Evolutionary conservation across 2,113 vertebrate species (phyloP), one percentile per base, ranked within the genome.

Genomic region (Pluvianellus socialis): DNA sequence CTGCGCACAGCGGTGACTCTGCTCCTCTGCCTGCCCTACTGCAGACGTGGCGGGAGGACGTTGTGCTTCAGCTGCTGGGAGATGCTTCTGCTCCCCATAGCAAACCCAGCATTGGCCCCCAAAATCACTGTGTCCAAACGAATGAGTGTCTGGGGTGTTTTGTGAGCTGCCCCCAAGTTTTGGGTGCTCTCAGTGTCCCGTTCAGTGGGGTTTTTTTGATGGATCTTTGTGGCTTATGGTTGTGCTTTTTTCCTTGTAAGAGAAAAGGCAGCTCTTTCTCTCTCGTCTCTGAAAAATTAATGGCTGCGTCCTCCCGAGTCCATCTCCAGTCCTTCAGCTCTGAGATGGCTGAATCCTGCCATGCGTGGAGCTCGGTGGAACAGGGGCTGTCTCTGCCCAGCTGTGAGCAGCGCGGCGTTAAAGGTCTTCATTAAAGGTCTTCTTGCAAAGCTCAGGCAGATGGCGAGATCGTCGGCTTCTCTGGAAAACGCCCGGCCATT

Each of bases 141-240:
- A 15, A 12, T 2, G 16, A 50, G 21, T 2, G 0, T 24, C n/a
- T 8, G 3, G 47, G 49, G 53, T 0, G 0, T 33, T 62, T 42
- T 2, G 3, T 22, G 6, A 58, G 44, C 79, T 86, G 66, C 86
- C 40, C 61, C 38, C 7, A 19, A 27, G 5, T 62, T 59, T 61
- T 33, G 3, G 68, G n/a, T 12, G 73, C 50, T 86, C 75, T 65
- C 23, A 15, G 55, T 22, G 22, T 71, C 50, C 10, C 13, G 1
- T 12, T 18, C 62, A 38, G 58, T 45, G n/a, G 0, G 0, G 28
- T 63, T 45, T 56, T 56, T 55, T 17, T 40, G 23, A 23, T 30
- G 65, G 40, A 13, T 40, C 49, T 40, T 22, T 9, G 11, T 71
- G 61, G 8, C 30, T 81, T 53, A 49, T 2, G 0, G 12, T 22